A percentile compares a stretch with the other conserved stretches of the same genome.
phyloP scores from a whole-genome alignment of 1,140 invertebrate species.

The Lerema accius region DNA sequence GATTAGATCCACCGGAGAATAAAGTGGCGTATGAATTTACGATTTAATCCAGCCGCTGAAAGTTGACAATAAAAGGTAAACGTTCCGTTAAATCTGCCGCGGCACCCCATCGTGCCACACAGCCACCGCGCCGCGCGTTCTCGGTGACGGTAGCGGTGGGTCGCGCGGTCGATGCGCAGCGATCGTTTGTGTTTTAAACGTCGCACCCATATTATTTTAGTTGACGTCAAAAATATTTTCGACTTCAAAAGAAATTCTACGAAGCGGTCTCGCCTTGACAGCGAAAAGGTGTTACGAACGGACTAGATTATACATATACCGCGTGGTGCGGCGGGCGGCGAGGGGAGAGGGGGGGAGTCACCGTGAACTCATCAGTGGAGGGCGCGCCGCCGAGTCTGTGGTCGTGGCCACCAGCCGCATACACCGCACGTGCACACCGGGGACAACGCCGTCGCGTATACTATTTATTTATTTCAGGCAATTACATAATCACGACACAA shows the following conservation, averaged over 20 bases:
- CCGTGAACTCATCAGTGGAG: conserved; percentile 33
- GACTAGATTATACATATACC: conserved; percentile 31
- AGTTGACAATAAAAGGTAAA: conserved; percentile 29
- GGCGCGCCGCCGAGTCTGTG: conserved; percentile 41
- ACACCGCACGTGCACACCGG: too few relatives aligned
- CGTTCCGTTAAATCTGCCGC: too few relatives aligned
- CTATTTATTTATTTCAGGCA: too few relatives aligned
- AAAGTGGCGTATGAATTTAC: conserved; percentile 35
- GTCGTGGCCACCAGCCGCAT: too few relatives aligned
- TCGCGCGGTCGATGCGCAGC: conserved; percentile 8
- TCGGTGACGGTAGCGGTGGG: too few relatives aligned
- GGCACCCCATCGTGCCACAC: too few relatives aligned
- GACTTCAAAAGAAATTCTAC: conserved; percentile 43
- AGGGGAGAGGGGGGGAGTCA: conserved; percentile 14
- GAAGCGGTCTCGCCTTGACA: conserved; percentile 39
- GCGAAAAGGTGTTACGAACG: conserved; percentile 36
- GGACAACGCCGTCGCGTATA: too few relatives aligned
- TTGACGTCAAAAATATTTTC: conserved; percentile 35
- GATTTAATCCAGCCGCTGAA: conserved; percentile 32
- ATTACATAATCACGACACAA: too few relatives aligned
- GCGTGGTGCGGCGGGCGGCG: conserved; percentile 7
- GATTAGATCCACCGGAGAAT: conserved; percentile 36
- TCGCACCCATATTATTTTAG: conserved; percentile 30
- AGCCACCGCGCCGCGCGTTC: too few relatives aligned
- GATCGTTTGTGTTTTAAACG: conserved; percentile 15